Percentiles rank a stretch among this genome's conserved stretches.
These are phyloP conservation scores for Amphipoea oculea DNA, from an alignment of 2,888 invertebrate genomes.

Conservation along the genomic window DNA sequence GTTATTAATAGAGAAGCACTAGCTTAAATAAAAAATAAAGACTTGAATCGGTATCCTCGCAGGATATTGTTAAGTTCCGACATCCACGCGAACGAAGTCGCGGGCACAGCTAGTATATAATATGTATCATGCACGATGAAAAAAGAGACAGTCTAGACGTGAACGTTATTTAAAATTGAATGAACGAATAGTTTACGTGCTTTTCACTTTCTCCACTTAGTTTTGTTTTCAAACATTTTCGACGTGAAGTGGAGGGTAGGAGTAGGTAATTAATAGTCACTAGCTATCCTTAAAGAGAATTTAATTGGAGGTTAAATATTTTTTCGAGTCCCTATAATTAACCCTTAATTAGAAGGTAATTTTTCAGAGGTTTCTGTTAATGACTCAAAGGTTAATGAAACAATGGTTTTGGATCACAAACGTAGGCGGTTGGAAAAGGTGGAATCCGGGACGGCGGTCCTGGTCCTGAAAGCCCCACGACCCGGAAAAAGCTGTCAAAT, in stretches of 20 bases:
- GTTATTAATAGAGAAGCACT: no score
- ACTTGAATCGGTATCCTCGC: no score
- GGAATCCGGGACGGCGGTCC: no score
- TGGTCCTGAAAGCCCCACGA: no score
- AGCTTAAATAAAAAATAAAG: no score
- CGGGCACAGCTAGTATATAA: no score
- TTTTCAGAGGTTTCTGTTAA: slow-evolving; percentile 34
- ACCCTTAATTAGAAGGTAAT: slow-evolving; percentile 29
- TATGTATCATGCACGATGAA: neutral
- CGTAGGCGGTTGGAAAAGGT: neutral
- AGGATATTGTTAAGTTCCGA: no score
- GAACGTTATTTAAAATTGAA: neutral
- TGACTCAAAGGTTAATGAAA: slow-evolving; percentile 24
- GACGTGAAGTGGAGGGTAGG: neutral
- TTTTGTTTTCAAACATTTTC: slow-evolving; percentile 26
- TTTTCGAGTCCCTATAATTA: slow-evolving; percentile 39
- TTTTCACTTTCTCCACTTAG: neutral
- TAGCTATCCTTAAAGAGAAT: slow-evolving; percentile 19
- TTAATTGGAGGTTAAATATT: slow-evolving; percentile 46
- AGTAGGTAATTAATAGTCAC: slow-evolving; percentile 17
- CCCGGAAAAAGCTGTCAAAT: slow-evolving; percentile 15
- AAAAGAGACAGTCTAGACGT: neutral
- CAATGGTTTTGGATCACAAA: slow-evolving; percentile 35
- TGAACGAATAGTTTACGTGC: slow-evolving; percentile 9
- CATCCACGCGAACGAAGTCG: no score